These are phyloP conservation scores for Eleutherodactylus coqui DNA, from an alignment of 2,797 vertebrate genomes.

Conservation along the genomic window DNA sequence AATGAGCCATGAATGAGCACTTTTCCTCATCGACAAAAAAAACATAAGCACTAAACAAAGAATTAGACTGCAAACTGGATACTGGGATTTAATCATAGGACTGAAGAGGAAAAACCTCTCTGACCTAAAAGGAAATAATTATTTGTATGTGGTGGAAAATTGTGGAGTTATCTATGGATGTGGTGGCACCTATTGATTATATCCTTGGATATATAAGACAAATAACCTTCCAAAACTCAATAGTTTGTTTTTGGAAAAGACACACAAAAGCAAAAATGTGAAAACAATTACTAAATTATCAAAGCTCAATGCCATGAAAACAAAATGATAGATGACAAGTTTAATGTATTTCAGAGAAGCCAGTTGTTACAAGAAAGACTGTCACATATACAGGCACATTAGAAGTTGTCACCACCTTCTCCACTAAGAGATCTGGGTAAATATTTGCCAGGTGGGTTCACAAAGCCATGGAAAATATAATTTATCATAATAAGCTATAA, in stretches of 20 bases:
- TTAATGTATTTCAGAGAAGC: not conserved
- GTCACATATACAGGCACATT: not conserved
- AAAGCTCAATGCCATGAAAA: not conserved
- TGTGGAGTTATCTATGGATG: not conserved
- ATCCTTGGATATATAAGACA: constrained; percentile 11
- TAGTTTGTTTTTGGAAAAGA: not conserved
- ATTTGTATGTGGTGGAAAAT: not conserved
- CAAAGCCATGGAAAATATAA: constrained; percentile 49
- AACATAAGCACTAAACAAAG: not conserved
- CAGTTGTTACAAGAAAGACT: not conserved
- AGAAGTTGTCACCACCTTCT: not conserved
- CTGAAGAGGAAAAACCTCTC: not conserved
- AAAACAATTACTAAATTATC: not conserved
- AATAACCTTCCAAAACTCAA: not conserved
- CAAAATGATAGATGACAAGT: not conserved
- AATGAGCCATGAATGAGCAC: constrained; percentile 51
- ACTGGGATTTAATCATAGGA: not conserved
- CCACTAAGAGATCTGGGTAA: not conserved
- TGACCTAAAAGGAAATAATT: not conserved
- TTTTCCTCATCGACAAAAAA: not conserved
- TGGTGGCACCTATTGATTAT: constrained; percentile 9
- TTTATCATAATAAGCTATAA: constrained; percentile 21
- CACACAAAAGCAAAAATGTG: not conserved
- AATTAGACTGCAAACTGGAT: constrained; percentile 5
- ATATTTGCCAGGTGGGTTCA: constrained; percentile 14